phyloP scores from a whole-genome alignment of 2,113 vertebrate species.

The Myotis lucifugus region DNA sequence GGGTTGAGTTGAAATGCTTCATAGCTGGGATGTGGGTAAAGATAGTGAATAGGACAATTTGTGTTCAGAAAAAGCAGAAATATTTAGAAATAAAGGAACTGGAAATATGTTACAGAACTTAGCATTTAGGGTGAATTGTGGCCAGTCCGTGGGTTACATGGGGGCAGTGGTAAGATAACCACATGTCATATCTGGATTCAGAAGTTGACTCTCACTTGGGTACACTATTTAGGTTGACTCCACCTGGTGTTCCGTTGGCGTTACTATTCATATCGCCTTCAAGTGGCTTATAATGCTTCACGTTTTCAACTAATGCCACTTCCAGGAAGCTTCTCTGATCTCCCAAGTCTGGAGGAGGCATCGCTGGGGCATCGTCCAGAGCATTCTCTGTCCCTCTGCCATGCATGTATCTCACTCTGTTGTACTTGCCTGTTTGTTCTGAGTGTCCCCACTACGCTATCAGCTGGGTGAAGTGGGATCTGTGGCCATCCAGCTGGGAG shows the following conservation, averaged over 20 bases:
- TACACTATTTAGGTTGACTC: accelerated
- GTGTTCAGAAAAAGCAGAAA: not conserved
- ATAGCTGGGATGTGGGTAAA: not conserved
- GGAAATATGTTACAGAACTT: not conserved
- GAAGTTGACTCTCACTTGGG: not conserved
- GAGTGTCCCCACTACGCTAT: not conserved
- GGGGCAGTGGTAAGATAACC: not conserved
- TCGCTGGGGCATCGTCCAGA: not conserved
- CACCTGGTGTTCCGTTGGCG: not conserved
- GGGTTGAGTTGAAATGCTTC: not conserved
- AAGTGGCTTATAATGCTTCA: not conserved
- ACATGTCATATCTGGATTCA: not conserved
- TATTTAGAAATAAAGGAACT: not conserved
- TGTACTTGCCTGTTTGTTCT: not conserved
- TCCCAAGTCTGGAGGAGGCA: not conserved
- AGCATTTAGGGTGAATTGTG: not conserved
- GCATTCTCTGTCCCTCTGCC: not conserved
- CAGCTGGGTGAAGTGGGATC: not conserved
- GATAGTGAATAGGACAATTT: not conserved
- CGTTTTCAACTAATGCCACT: not conserved
- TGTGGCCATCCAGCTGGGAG: not conserved
- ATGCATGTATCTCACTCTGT: not conserved
- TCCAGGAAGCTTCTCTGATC: not conserved
- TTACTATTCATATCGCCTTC: not conserved
- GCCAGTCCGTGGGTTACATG: not conserved